A percentile compares a stretch with the other conserved stretches of the same genome.
These are phyloP conservation scores for Lateolabrax maculatus DNA, from an alignment of 2,797 vertebrate genomes.

Conservation along the genomic window DNA sequence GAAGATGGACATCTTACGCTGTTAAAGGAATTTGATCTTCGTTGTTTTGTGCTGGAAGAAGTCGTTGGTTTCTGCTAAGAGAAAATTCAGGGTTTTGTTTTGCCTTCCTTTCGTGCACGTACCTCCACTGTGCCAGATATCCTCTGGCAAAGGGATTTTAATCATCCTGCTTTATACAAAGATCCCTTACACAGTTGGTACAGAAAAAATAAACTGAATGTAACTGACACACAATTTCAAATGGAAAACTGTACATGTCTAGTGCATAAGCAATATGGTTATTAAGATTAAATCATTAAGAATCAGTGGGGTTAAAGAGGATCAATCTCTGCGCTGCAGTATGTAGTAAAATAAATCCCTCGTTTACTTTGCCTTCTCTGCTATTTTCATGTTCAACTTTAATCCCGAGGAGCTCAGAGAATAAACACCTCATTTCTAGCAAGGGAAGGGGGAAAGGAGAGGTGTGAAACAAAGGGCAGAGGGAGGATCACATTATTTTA, in stretches of 20 bases:
- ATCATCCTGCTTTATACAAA: neutral
- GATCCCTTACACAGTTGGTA: neutral
- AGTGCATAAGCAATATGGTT: neutral
- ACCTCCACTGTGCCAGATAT: neutral
- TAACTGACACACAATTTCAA: neutral
- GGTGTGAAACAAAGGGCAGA: constrained; percentile 12
- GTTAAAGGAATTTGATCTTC: constrained; percentile 77
- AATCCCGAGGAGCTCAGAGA: neutral
- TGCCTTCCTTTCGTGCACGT: constrained; percentile 3
- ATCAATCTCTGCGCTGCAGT: neutral
- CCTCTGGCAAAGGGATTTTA: neutral
- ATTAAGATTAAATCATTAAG: neutral
- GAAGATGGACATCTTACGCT: constrained; percentile 82
- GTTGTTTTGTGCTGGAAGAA: constrained; percentile 68
- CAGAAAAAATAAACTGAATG: constrained; percentile 4
- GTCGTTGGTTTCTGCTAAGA: constrained; percentile 83
- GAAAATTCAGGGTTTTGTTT: constrained; percentile 77
- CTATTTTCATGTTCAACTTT: neutral
- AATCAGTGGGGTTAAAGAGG: neutral
- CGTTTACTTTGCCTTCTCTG: neutral
- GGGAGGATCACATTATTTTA: constrained; percentile 14
- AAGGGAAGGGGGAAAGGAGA: neutral
- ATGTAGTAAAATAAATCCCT: neutral
- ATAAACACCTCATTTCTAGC: neutral
- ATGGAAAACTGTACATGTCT: neutral